These are phyloP conservation scores for Oreotrochilus melanogaster DNA, from an alignment of 2,113 vertebrate species.

Conservation along the genomic window DNA sequence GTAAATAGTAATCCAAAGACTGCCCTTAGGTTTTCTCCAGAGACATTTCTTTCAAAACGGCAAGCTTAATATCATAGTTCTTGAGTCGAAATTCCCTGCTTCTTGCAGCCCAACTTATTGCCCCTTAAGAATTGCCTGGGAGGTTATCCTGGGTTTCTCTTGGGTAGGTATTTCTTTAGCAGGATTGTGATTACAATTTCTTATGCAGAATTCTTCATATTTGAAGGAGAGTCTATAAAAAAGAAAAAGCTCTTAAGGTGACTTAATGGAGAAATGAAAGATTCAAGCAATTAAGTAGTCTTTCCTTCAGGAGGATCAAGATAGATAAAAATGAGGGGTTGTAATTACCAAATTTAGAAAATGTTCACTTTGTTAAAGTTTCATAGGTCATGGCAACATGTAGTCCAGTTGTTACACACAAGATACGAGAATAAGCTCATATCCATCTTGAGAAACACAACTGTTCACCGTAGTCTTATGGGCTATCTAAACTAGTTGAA, in stretches of 20 bases:
- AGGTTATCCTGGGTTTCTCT: not conserved
- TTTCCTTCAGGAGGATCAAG: not conserved
- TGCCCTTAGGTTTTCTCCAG: not conserved
- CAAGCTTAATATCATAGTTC: not conserved
- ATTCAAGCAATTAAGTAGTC: not conserved
- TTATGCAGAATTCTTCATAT: not conserved
- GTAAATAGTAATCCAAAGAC: not conserved
- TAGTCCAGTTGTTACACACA: not conserved
- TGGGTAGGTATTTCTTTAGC: not conserved
- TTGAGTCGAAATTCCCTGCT: not conserved
- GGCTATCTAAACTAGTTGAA: not conserved
- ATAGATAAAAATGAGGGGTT: fast-evolving
- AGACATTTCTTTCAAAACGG: not conserved
- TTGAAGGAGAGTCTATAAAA: not conserved
- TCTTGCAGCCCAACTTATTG: not conserved
- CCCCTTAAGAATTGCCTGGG: not conserved
- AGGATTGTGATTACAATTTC: not conserved
- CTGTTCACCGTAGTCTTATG: not conserved
- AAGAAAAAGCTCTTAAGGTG: not conserved
- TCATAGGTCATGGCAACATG: not conserved
- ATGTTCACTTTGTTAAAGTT: not conserved
- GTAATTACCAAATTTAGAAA: not conserved
- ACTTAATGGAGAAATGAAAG: not conserved
- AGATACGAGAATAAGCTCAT: not conserved
- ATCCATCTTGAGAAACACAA: fast-evolving